phyloP scores from a whole-genome alignment of 2,113 vertebrate species.

The Arizona elegans region DNA sequence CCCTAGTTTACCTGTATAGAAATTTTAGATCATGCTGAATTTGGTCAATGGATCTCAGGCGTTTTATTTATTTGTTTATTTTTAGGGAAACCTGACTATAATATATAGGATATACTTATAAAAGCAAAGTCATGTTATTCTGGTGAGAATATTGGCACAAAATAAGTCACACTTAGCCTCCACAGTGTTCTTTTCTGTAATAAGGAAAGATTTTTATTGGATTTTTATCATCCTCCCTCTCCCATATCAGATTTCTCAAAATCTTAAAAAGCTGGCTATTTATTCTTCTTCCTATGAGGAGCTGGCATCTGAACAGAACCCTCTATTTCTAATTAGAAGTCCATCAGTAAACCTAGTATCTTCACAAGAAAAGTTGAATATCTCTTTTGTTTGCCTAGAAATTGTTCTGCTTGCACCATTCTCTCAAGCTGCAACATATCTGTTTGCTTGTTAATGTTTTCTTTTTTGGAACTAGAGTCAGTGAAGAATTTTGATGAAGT shows the following conservation, averaged over 20 bases:
- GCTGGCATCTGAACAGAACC: not conserved
- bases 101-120: not conserved
- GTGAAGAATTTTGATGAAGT: not conserved
- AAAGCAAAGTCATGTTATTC: not conserved
- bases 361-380: not conserved
- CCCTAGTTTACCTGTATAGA: not conserved
- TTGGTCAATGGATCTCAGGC: not conserved
- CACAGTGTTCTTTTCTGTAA: not conserved
- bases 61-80: not conserved
- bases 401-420: not conserved
- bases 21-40: not conserved
- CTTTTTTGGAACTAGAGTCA: not conserved
- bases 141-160: not conserved
- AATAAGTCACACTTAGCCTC: not conserved
- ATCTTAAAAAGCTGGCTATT: not conserved
- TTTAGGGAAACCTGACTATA: not conserved
- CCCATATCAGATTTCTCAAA: not conserved
- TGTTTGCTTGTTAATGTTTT: not conserved
- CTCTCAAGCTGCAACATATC: not conserved
- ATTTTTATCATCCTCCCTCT: not conserved
- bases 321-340: not conserved
- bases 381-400: not conserved
- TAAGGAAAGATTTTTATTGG: not conserved
- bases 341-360: not conserved
- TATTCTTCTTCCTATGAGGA: not conserved